Evolutionary conservation across 1,140 invertebrate species (phyloP), one percentile per base, ranked within the genome.

Genomic region (Heterodera schachtii): DNA sequence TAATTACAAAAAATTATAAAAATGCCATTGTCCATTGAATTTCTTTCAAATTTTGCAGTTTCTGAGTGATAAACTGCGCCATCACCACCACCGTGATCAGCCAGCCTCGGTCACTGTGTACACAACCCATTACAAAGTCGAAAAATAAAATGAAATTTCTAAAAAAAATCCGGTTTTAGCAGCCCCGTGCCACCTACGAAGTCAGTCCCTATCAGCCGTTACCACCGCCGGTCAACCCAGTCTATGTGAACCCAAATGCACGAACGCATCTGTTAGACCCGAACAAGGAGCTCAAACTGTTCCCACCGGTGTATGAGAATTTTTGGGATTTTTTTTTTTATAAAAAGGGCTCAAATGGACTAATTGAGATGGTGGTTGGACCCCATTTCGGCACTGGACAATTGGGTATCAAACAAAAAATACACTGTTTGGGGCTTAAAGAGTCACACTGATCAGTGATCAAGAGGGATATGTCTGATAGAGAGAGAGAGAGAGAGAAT

Each of bases 261-360:
- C 78, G 82, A n/a, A 81, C 87, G 46, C 78, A 84, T 75, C 47
- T 86, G 2, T 79, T 89, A 3, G 83, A 85, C 74, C 84, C 87
- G n/a, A 84, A 88, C 31, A 86, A 87, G 47, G 88, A 89, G 81
- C 80, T 90, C 74, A 89, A 89, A 73, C 82, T 89, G 9, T 89
- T 87, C 76, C 88, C 88, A 6, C 88, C 88, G 21, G 88, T 89
- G 88, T 89, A 85, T 64, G 67, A 3, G 67, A 66, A 9, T 75
- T 80, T 80, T 75, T 79, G 19, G 3, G 76, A 21, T 81, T 75
- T 44, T 78, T 75, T 75, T 52, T 52, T 52, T 52, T 8, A 52
- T 2, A 47, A 44, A 47, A 43, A 57, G 16, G 31, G 11, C 43
- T 75, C n/a, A 31, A 31, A 31, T 31, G 31, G 31, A 31, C 31